Evolutionary conservation across 2,797 vertebrate species (phyloP).

Genomic region (Otus scops): DNA sequence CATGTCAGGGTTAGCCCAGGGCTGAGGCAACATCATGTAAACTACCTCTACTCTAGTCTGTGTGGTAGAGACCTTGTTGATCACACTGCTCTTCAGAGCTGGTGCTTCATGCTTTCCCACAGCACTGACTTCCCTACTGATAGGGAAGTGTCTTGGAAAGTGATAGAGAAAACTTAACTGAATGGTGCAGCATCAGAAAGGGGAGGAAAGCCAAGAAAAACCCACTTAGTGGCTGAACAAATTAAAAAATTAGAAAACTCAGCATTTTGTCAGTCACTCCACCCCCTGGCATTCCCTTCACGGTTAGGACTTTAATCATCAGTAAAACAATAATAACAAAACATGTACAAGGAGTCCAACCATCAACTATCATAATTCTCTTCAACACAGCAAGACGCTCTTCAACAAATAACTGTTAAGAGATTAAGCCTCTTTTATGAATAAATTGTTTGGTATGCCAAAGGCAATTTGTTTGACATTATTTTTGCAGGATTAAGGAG

Average conservation of each 20-base stretch:
- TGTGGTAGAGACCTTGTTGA: neutral
- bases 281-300: neutral
- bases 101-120: neutral
- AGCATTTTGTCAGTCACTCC: neutral
- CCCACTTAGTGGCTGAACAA: neutral
- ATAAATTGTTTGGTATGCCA: slow-evolving; percentile 43
- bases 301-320: slow-evolving; percentile 21
- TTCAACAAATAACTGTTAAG: slow-evolving; percentile 58
- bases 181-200: neutral
- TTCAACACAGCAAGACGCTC: slow-evolving; percentile 43
- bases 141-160: neutral
- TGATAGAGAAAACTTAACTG: neutral
- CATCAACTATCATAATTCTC: slow-evolving; percentile 24
- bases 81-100: neutral
- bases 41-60: neutral
- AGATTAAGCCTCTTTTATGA: slow-evolving; percentile 54
- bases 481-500: slow-evolving; percentile 36
- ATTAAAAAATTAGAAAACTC: neutral
- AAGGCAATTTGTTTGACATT: slow-evolving; percentile 19
- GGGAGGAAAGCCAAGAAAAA: neutral
- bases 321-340: slow-evolving; percentile 61
- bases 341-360: slow-evolving; percentile 6
- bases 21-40: neutral
- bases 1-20: neutral
- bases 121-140: neutral